Base-by-base conservation (phyloP, 2,113 vertebrate genomes). In the Megaceryle maxima region DNA sequence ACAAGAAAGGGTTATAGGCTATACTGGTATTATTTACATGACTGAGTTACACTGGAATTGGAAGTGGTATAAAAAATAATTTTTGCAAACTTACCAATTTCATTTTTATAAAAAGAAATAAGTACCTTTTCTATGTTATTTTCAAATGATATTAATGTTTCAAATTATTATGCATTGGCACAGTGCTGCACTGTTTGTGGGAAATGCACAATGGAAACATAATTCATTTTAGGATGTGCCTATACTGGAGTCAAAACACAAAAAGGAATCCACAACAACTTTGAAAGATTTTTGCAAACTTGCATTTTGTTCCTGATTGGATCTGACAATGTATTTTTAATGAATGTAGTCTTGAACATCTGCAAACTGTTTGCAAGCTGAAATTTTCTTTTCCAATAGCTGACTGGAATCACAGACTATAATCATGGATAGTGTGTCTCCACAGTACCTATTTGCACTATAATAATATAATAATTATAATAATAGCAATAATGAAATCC, bases 321-420 rank as follows among this genome's bases (percentile, higher is more conserved):
- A 70, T 93, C 80, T 94, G 74, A 82, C 73, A 90, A 53, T 90
- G 56, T 92, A 44, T 93, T 93, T 92, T 93, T 92, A 93, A 94
- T 95, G 83, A 96, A 88, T 60, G 62, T 83, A 35, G 81, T 60
- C 62, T 87, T 84, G 88, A 97, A 94, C 94, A 96, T 93, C 96
- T 96, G 95, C 75, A 88, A 82, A 94, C 66, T 94, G 80, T 96
- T 92, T 94, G 83, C 86, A 96, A 94, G 91, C 90, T 79, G 83
- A 80, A 90, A 79, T 95, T 96, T 93, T 94, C 90, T 84, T 88
- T 91, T 75, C 12, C 7, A 84, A 92, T 94, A 94, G 88, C 83
- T 95, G 92, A 87, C 80, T 94, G 57, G 92, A 91, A 84, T 94
- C 66, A 68, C 53, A 78, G 48, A 59, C 80, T 92, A n/a, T 95